Evolutionary conservation across 2,888 invertebrate genomes (phyloP), one percentile per base, ranked within the genome.

Genomic region (Abscondita cerata): DNA sequence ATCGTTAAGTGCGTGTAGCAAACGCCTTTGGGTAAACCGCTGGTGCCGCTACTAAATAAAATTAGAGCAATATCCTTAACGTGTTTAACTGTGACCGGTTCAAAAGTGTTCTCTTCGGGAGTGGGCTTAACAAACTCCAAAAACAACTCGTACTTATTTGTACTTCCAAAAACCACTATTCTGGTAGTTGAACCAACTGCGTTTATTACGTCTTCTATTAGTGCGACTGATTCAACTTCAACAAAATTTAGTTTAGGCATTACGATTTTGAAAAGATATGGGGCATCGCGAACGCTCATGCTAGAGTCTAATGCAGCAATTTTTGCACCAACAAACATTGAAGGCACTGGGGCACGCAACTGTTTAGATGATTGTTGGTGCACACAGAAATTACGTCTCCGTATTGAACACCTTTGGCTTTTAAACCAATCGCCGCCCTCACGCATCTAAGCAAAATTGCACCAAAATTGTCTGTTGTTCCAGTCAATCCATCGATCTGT

Each of bases 241-340:
- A 68, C 68, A 16, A 73, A 70, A 13, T 70, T 54, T 12, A 71
- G 51, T 51, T 68, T 70, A 13, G 73, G 73, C 5, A 52, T 61
- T n/a, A 63, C 59, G 25, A 68, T n/a, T 12, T 59, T 62, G 5
- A 71, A 12, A 9, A 70, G 52, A 57, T 69, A 63, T 11, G 38
- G 62, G 4, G 68, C 55, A 47, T 72, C 71, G 33, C 53, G 56
- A 15, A 59, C 11, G 3, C 64, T 63, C 59, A 70, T 62, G 1
- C 53, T 59, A 4, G 66, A 63, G 25, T 72, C 66, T n/a, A 72
- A 51, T 1, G 68, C 59, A 8, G 67, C 56, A 2, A 64, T 52
- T 16, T 62, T 62, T 36, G 66, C 71, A 4, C 83, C 83, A n/a
- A 81, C 74, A 62, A 75, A 82, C 1, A 82, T 62, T 1, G 79